Evolutionary conservation across 2,113 vertebrate species (phyloP).

Genomic region (Campylorhamphus procurvoides): DNA sequence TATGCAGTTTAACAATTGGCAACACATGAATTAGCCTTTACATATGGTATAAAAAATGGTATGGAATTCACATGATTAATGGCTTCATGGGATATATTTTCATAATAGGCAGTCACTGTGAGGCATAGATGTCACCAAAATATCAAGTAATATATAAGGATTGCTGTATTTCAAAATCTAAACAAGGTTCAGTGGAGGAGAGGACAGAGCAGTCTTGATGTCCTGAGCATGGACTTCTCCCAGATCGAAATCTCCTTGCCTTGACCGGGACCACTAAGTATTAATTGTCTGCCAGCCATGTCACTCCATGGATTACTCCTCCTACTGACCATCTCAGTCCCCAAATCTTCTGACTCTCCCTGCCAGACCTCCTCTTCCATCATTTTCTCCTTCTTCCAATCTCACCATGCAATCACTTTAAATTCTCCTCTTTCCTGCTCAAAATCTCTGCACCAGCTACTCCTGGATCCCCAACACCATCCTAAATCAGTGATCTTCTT

Average conservation of each 20-base stretch:
- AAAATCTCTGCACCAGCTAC: background rate
- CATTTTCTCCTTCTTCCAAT: background rate
- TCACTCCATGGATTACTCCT: background rate
- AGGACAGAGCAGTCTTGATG: background rate
- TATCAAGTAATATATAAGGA: background rate
- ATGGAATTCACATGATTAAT: background rate
- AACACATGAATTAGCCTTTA: background rate
- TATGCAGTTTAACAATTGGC: background rate
- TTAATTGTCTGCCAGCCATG: background rate
- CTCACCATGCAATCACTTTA: background rate
- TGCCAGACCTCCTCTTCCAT: background rate
- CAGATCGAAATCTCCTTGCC: background rate
- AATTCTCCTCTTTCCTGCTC: background rate
- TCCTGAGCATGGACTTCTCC: background rate
- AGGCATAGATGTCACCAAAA: background rate
- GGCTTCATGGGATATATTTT: background rate
- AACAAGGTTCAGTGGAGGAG: background rate
- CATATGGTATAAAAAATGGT: background rate
- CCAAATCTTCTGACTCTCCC: background rate
- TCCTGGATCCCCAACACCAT: background rate
- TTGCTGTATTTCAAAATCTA: background rate
- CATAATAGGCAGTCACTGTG: background rate
- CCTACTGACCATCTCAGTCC: background rate
- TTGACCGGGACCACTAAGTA: background rate
- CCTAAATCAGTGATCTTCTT: rapidly evolving